Evolutionary conservation across 1,140 invertebrate genomes (phyloP), one percentile per base, ranked within the genome.

Genomic region (Musca vetustissima): DNA sequence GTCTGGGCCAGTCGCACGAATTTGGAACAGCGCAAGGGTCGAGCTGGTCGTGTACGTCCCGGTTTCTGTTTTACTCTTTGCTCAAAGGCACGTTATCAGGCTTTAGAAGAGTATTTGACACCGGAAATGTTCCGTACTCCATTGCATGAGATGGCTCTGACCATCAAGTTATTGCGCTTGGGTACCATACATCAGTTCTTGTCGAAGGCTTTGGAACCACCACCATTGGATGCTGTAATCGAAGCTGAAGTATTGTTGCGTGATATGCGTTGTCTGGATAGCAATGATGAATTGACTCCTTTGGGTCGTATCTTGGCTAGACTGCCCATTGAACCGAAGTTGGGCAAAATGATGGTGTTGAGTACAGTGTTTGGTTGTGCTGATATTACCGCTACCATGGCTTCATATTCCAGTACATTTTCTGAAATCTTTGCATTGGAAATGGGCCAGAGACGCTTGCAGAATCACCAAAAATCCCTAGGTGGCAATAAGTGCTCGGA

Each of bases 81-180:
- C 76, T 93, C 93, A 0, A 83, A 85, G 67, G 89, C 91, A 0
- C 84, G 93, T 19, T 94, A 83, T 75, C 84, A 89, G 0, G 89
- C 87, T 66, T 84, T 98, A 57, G 95, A 98, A 11, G 92, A 97
- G 73, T 93, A 97, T 74, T 90, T 94, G 77, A 96, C 93, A 0
- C 95, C 96, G 0, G 96, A 98, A 85, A 98, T 98, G 88, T 97
- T 98, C 83, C 86, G 96, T 64, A 98, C 95, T 2, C 96, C 96
- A 0, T 85, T 98, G 4, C 96, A 98, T 78, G 96, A 98, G 79
- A 83, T 96, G 49, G 91, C 92, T 0, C 84, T 96, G 15, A 91
- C 90, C 69, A 92, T 93, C 78, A 83, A 83, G 61, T 83, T 98
- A 2, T 84, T 98, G n/a, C 87, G 92, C 64, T 83, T 98, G 4